Conservation (phyloP, 2,888 invertebrate species). For the Thymelicus lineola region DNA sequence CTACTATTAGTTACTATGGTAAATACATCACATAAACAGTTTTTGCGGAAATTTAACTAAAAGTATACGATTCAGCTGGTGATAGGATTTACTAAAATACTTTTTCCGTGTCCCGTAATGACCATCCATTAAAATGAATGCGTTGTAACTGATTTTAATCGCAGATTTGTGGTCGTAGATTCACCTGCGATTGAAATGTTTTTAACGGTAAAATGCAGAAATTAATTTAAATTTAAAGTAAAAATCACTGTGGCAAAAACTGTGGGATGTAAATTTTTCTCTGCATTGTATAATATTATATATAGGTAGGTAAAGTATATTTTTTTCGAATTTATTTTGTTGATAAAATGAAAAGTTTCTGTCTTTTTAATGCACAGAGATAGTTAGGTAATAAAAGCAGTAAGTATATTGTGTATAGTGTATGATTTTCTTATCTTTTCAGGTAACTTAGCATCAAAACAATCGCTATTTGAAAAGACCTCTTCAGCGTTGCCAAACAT, state of each 20-base stretch:
- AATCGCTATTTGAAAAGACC: conserved; percentile 1
- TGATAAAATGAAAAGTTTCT: no score
- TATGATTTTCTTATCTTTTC: no score
- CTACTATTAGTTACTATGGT: no score
- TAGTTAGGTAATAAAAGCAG: no score
- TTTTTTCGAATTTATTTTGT: no score
- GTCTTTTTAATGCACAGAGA: no score
- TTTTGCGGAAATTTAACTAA: not conserved
- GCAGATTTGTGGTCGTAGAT: conserved; percentile 32
- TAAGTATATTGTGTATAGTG: no score
- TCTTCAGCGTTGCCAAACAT: not conserved
- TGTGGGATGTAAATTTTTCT: conserved; percentile 1
- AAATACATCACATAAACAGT: no score
- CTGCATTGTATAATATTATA: not conserved
- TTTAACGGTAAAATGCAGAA: conserved; percentile 25
- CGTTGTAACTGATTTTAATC: conserved; percentile 37
- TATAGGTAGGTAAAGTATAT: no score
- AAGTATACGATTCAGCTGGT: conserved; percentile 4
- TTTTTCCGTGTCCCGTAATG: conserved; percentile 25
- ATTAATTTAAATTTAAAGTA: conserved; percentile 25
- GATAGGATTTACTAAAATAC: conserved; percentile 26
- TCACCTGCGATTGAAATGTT: conserved; percentile 30
- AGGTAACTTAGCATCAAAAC: conserved; percentile 1
- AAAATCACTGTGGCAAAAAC: conserved; percentile 17
- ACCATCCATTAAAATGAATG: conserved; percentile 32